phyloP scores from a whole-genome alignment of 2,113 vertebrate genomes.

The Stomatorhinus ivindoensis region DNA sequence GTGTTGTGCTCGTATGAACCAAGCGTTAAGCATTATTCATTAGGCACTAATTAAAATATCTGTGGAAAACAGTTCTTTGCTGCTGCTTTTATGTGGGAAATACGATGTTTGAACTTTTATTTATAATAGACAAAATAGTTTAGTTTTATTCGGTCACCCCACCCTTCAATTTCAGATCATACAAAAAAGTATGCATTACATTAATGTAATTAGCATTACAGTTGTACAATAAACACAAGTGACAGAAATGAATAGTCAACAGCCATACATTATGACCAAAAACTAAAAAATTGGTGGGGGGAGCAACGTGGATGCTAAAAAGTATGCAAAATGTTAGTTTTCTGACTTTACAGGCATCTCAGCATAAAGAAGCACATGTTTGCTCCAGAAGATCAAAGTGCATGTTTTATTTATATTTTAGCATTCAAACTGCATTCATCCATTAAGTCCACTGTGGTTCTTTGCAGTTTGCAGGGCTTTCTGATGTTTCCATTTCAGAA shows the following conservation, averaged over 20 bases:
- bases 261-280: not conserved
- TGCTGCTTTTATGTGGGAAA: not conserved
- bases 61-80: not conserved
- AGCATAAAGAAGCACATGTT: not conserved
- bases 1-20: not conserved
- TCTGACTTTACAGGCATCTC: not conserved
- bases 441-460: not conserved
- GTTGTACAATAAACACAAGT: not conserved
- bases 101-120: not conserved
- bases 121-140: not conserved
- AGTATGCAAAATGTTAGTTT: not conserved
- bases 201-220: not conserved
- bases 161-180: not conserved
- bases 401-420: not conserved
- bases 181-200: too few relatives aligned
- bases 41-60: not conserved
- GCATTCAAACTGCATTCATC: not conserved
- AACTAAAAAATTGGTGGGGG: not conserved
- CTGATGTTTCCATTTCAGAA: conserved; percentile 81
- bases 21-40: not conserved
- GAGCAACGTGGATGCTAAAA: not conserved
- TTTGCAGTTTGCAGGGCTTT: conserved; percentile 77
- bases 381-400: not conserved
- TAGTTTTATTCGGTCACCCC: not conserved
- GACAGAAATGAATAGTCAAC: not conserved